Evolutionary conservation across 2,797 vertebrate genomes (phyloP), one percentile per base, ranked within the genome.

Genomic region (Enteromius paludinosus): DNA sequence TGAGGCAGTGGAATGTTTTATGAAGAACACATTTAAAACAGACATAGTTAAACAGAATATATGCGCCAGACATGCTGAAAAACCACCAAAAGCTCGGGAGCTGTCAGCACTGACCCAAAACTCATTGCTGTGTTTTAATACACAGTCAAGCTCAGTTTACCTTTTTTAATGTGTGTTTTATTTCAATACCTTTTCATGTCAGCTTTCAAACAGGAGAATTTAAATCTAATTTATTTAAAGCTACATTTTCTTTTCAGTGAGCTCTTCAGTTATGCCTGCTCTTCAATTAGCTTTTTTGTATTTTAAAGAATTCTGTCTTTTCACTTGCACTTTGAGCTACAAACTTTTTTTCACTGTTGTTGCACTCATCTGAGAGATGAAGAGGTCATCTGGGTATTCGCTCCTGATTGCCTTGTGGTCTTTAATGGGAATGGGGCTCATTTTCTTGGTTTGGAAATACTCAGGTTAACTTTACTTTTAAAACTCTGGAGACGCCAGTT

Each of bases 341-440:
- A 23, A 10, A 11, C 4, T 54, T 52, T 68, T 65, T 49, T 23
- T 62, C 25, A 43, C 23, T n/a, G 41, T 62, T 43, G 41, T 23
- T 47, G 3, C 79, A 66, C 70, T 65, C 47, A 61, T 54, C 45
- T n/a, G 62, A 82, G 73, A 72, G 77, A 83, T 30, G 65, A 75
- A 70, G 45, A 68, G n/a, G n/a, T 75, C 76, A 83, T 82, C 38
- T 71, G 28, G 66, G 65, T 62, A 54, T 68, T 33, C 35, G 66
- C 68, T 81, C 78, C 41, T 85, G 81, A 87, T 87, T 79, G 86
- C 25, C 65, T 66, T 82, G 85, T 78, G 86, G 87, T 86, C 81
- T 78, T 68, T 81, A 79, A 85, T 84, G 79, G 64, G 81, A 77
- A 61, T 79, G 84, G 79, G 83, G 82, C 70, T 79, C 45, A 72